Base-by-base conservation (phyloP, 2,797 vertebrate species). In the Manis javanica region DNA sequence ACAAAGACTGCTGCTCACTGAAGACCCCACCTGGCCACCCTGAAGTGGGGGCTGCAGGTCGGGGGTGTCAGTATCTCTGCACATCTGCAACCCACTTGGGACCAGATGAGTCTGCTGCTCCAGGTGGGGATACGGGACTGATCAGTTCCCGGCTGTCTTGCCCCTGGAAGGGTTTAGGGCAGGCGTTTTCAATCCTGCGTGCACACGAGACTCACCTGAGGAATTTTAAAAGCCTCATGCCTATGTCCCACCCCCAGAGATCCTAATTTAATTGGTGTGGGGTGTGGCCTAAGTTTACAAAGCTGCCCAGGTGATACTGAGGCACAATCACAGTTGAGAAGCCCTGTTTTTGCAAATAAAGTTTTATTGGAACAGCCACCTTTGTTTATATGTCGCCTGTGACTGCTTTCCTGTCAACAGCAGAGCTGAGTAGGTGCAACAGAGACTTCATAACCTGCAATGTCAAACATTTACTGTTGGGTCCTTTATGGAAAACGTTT, bases 261-360 rank as follows among this genome's bases (percentile, higher is more conserved):
- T 31, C 68, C 79, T 91, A 51, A 84, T 51, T 64, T 87, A 63
- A 91, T 46, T 79, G 37, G 42, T 26, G 15, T 90, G 19, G 46
- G 23, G 21, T 57, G 26, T 51, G 61, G 21, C 57, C 64, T 57
- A 19, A 16, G 37, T 69, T 94, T 87, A 46, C 55, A 94, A 74
- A 87, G 46, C 39, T 78, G 26, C 72, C 21, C 46, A 61, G 57
- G 51, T 34, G 26, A n/a, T 39, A n/a, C 7, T 10, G 53, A 72
- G 46, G 4, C 24, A 11, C 8, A 26, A 8, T 42, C 59, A 66
- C 31, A 13, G 23, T 9, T 26, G 42, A 53, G 57, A 74, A 81
- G 53, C 9, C 37, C 61, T 34, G 24, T 61, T 69, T 87, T 94
- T 91, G 61, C 39, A 82, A 84, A 97, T 77, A 68, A 85, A 94